A percentile compares a stretch with the other conserved stretches of the same genome.
phyloP scores from a whole-genome alignment of 2,113 vertebrate genomes.

The Campylomormyrus numenius region DNA sequence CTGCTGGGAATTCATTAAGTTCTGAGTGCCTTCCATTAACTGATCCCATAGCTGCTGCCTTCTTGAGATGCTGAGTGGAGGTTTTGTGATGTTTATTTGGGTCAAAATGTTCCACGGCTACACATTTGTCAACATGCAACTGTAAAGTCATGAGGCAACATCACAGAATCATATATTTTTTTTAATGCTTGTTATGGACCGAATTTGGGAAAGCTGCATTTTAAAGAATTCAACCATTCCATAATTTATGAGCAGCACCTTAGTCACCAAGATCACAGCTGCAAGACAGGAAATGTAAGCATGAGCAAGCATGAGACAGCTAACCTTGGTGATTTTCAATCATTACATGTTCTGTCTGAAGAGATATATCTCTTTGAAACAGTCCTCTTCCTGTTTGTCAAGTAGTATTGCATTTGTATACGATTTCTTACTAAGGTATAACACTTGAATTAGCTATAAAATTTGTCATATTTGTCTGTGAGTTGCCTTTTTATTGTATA shows the following conservation, averaged over 20 bases:
- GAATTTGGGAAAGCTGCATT: neutral
- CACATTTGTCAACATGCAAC: neutral
- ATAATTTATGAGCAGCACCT: neutral
- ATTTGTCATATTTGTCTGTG: neutral
- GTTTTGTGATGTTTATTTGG: neutral
- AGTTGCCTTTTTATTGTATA: neutral
- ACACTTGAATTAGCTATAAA: neutral
- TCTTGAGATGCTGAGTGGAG: neutral
- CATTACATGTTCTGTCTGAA: neutral
- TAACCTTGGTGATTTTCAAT: conserved; percentile 20
- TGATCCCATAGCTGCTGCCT: neutral
- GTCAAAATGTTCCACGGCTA: neutral
- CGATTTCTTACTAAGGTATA: neutral
- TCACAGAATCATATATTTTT: conserved; percentile 27
- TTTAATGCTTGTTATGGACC: neutral
- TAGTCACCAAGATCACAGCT: conserved; percentile 18
- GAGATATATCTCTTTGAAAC: neutral
- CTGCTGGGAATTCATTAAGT: neutral
- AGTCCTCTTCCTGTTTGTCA: conserved; percentile 7
- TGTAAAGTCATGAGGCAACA: conserved; percentile 30
- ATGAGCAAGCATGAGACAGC: conserved; percentile 15
- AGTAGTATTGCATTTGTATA: neutral
- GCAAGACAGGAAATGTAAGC: conserved; percentile 30
- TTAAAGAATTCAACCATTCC: neutral
- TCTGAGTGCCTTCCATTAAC: neutral